Conservation (phyloP, 2,797 vertebrate species). For the Echiichthys vipera region DNA sequence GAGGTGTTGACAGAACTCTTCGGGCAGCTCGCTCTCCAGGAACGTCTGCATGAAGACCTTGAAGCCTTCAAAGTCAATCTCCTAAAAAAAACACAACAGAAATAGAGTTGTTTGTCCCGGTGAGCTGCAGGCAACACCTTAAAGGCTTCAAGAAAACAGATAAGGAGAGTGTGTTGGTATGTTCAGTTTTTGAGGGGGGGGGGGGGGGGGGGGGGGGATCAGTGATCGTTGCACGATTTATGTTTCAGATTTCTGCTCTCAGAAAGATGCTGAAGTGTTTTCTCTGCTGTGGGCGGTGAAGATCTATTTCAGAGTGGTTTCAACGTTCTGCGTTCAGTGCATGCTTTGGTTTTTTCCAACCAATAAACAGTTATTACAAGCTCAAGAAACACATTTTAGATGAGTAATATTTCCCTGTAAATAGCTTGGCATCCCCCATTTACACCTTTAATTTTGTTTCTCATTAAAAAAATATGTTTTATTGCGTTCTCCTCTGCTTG, state of each 20-base stretch:
- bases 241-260: slow-evolving; percentile 16
- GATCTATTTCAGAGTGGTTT: not conserved
- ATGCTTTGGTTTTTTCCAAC: not conserved
- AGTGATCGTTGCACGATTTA: not conserved
- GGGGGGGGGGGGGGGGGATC: not conserved
- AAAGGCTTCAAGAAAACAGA: not conserved
- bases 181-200: not conserved
- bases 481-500: not conserved
- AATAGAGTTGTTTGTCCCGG: not conserved
- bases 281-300: slow-evolving; percentile 4
- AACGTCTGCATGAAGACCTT: slow-evolving; percentile 97
- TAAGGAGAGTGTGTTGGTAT: not conserved
- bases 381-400: not conserved
- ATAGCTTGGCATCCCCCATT: not conserved
- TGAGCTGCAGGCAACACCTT: not conserved
- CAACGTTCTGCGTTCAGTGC: not conserved
- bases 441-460: not conserved
- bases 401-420: not conserved
- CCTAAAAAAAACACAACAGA: slow-evolving; percentile 72
- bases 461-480: not conserved
- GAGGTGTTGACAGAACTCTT: slow-evolving; percentile 92
- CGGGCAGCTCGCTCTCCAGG: slow-evolving; percentile 91
- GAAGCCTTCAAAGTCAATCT: slow-evolving; percentile 95
- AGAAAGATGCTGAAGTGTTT: not conserved
- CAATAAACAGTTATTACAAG: not conserved